Evolutionary conservation across 2,888 invertebrate species (phyloP).

Genomic region (Drosophila peninsularis): DNA sequence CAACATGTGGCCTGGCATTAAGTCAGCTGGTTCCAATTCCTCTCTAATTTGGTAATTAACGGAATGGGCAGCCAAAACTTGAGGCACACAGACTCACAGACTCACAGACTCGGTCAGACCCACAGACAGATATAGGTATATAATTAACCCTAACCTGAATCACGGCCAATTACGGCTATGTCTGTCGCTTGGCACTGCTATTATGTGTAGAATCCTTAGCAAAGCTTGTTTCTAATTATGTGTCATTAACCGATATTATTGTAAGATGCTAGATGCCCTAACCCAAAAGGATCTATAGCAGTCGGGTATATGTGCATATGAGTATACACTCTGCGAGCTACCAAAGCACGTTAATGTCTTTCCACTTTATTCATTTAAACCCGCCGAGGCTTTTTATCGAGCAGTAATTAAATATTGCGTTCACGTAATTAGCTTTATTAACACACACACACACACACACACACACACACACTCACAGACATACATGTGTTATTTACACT

Average conservation of each 20-base stretch:
- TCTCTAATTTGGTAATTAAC: slow-evolving; percentile 26
- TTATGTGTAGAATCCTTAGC: slow-evolving; percentile 10
- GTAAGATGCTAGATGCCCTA: not conserved
- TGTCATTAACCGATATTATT: slow-evolving; percentile 28
- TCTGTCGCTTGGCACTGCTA: not conserved
- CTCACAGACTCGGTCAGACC: not conserved
- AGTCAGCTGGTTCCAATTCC: slow-evolving; percentile 18
- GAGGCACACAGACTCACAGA: not conserved
- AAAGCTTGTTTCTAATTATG: slow-evolving; percentile 20
- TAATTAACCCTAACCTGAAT: slow-evolving; percentile 19
- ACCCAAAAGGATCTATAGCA: not conserved
- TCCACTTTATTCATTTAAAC: slow-evolving; percentile 27
- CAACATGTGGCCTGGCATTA: not conserved
- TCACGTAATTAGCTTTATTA: slow-evolving; percentile 63
- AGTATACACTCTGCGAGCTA: slow-evolving; percentile 14
- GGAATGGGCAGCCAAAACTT: slow-evolving; percentile 22
- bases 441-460: slow-evolving; percentile 10
- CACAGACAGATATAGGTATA: not conserved
- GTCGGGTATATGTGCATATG: not conserved
- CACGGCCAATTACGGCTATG: not conserved
- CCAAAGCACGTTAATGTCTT: not conserved
- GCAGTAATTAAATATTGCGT: slow-evolving; percentile 64
- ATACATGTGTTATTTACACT: not conserved
- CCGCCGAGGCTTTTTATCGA: slow-evolving; percentile 38
- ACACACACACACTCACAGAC: no score